Conservation (phyloP, 1,140 invertebrate species). For the Formica selysi region DNA sequence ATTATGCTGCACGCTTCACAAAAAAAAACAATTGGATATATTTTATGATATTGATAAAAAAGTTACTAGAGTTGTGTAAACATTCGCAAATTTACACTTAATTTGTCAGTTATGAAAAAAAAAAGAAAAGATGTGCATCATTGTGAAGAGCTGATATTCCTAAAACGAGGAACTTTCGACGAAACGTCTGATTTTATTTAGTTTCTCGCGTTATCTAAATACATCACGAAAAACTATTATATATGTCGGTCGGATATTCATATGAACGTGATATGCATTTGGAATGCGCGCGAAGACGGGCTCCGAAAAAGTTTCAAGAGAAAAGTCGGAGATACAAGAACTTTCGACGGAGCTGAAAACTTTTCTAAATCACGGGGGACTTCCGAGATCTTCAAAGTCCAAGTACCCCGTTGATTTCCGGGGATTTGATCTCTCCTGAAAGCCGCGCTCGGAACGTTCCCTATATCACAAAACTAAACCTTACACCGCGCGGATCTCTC, state of each 20-base stretch:
- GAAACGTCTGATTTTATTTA: background rate
- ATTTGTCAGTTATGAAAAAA: background rate
- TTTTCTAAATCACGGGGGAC: constrained; percentile 51
- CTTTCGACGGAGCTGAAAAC: constrained; percentile 46
- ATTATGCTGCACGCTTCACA: background rate
- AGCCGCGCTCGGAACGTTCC: constrained; percentile 33
- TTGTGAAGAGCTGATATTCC: background rate
- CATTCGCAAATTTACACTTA: background rate
- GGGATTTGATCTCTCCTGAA: constrained; percentile 53
- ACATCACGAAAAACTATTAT: constrained; percentile 13
- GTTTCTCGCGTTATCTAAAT: constrained; percentile 9
- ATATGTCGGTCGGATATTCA: constrained; percentile 32
- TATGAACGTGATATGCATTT: constrained; percentile 28
- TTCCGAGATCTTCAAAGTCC: constrained; percentile 50
- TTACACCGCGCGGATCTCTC: constrained; percentile 56
- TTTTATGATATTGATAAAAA: constrained; percentile 19
- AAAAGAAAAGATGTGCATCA: background rate
- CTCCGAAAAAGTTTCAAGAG: background rate
- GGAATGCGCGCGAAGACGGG: background rate
- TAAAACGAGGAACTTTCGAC: background rate
- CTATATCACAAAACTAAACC: constrained; percentile 56
- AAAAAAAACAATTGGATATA: background rate
- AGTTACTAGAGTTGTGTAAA: background rate
- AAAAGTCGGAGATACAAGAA: constrained; percentile 49
- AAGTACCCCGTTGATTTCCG: constrained; percentile 34